Conservation (phyloP, 2,888 invertebrate species). For the Spodoptera picta region DNA sequence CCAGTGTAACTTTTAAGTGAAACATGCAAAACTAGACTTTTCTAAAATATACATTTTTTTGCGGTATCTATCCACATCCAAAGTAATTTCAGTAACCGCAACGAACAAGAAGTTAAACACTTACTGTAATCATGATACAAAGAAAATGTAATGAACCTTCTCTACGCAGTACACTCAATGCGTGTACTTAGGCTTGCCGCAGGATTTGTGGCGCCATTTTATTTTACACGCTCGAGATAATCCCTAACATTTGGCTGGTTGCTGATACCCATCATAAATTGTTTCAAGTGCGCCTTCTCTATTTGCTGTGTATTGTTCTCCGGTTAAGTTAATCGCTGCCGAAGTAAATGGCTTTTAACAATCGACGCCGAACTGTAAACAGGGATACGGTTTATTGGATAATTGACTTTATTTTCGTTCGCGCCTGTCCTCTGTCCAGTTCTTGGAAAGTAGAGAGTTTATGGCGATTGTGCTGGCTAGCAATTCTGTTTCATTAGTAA, state of each 20-base stretch:
- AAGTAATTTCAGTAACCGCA: no score
- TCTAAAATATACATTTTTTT: no score
- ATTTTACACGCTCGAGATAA: not conserved
- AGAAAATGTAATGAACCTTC: no score
- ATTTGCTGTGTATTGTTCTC: constrained; percentile 18
- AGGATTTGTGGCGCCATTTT: not conserved
- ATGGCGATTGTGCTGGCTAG: not conserved
- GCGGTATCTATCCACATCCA: no score
- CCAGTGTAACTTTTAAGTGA: no score
- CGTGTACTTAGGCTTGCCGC: no score
- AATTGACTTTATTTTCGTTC: constrained; percentile 51
- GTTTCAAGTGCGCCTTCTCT: constrained; percentile 24
- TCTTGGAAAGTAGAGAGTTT: constrained; percentile 21
- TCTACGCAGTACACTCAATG: no score
- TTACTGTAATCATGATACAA: no score
- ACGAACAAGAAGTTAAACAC: no score
- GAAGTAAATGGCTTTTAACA: constrained; percentile 50
- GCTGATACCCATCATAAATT: not conserved
- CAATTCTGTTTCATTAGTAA: no score
- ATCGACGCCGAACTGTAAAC: constrained; percentile 52
- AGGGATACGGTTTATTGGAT: constrained; percentile 54
- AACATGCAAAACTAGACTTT: no score
- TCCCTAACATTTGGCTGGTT: no score
- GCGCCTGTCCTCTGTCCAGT: constrained; percentile 28
- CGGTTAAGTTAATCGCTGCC: constrained; percentile 51